A percentile compares a stretch with the other conserved stretches of the same genome.
phyloP scores from a whole-genome alignment of 2,113 vertebrate genomes.

The Sander vitreus region DNA sequence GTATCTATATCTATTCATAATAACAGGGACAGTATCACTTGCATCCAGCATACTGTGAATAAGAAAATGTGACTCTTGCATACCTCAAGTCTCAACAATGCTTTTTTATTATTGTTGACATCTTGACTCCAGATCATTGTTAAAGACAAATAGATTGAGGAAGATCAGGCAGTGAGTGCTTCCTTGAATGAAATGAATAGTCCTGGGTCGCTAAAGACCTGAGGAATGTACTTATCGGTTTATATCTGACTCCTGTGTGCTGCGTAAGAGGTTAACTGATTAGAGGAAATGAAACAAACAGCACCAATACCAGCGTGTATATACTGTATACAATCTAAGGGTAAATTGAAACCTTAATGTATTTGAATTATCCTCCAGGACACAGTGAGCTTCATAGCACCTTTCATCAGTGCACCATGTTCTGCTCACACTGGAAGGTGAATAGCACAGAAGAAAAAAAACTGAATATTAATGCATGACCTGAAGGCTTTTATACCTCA shows the following conservation, averaged over 20 bases:
- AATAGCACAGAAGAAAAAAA: not conserved
- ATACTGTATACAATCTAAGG: not conserved
- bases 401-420: not conserved
- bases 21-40: no score
- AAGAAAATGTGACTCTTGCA: not conserved
- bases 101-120: not conserved
- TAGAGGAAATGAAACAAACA: no score
- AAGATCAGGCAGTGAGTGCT: not conserved
- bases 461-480: constrained; percentile 13
- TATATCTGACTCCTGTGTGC: no score
- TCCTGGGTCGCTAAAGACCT: not conserved
- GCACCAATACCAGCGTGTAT: no score
- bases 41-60: no score
- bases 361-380: constrained; percentile 22
- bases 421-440: not conserved
- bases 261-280: no score
- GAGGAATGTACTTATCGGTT: no score
- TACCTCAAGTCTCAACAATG: no score
- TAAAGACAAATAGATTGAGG: not conserved
- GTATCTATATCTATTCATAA: not conserved
- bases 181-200: not conserved
- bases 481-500: constrained; percentile 31
- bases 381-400: not conserved
- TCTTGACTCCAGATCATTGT: not conserved
- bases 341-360: constrained; percentile 18